A percentile compares a stretch with the other conserved stretches of the same genome.
These are phyloP conservation scores for Adrianichthys oophorus DNA, from an alignment of 2,797 vertebrate genomes.

Conservation along the genomic window DNA sequence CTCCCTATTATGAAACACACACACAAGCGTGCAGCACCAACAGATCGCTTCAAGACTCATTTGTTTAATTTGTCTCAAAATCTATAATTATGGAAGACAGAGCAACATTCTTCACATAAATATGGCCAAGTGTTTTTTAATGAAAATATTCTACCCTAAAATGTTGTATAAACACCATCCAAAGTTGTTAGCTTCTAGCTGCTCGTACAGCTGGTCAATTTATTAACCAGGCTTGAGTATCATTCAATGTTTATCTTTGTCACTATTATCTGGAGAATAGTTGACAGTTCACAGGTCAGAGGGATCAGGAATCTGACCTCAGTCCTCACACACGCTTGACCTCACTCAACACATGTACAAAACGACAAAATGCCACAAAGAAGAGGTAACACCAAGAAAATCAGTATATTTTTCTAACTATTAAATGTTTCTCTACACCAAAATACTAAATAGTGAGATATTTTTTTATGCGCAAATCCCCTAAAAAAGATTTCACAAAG, in stretches of 20 bases:
- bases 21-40: not conserved
- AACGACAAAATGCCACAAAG: slow-evolving; percentile 15
- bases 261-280: slow-evolving; percentile 50
- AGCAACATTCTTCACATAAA: slow-evolving; percentile 27
- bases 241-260: slow-evolving; percentile 26
- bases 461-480: not conserved
- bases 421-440: not conserved
- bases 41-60: slow-evolving; percentile 9
- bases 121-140: slow-evolving; percentile 1
- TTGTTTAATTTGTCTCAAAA: slow-evolving; percentile 29
- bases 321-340: slow-evolving; percentile 31
- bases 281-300: slow-evolving; percentile 16
- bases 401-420: not conserved
- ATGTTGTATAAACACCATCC: slow-evolving; percentile 13
- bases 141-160: slow-evolving; percentile 17
- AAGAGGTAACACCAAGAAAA: not conserved
- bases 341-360: slow-evolving; percentile 14
- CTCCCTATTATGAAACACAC: slow-evolving; percentile 10
- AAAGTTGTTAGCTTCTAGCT: slow-evolving; percentile 12
- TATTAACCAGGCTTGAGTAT: slow-evolving; percentile 16
- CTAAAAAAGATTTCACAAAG: too few species aligned
- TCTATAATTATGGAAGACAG: slow-evolving; percentile 29
- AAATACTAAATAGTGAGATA: not conserved
- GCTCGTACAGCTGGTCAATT: slow-evolving; percentile 13
- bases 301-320: slow-evolving; percentile 52